These are phyloP conservation scores for Chlorocebus sabaeus DNA, from an alignment of 2,113 vertebrate genomes.

Conservation along the genomic window DNA sequence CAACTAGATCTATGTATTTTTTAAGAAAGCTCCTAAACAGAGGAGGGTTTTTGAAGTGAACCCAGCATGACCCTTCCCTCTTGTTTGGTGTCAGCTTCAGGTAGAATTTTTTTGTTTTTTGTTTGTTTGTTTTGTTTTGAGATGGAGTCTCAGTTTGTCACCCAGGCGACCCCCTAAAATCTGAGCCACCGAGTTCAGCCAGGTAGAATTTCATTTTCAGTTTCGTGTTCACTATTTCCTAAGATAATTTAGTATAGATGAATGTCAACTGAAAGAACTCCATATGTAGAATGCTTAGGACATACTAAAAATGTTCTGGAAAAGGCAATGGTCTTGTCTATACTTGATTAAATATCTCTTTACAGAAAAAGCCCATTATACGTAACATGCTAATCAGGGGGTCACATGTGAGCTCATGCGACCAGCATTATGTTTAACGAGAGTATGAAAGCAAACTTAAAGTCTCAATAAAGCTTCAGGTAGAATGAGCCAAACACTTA, in stretches of 20 bases:
- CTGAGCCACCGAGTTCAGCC: too few relatives aligned
- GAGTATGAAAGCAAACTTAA: neutral
- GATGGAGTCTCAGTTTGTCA: too few relatives aligned
- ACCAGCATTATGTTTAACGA: neutral
- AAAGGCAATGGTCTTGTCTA: neutral
- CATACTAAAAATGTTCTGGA: fast-evolving
- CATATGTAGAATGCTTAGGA: fast-evolving
- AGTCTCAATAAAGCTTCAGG: neutral
- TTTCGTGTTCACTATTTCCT: neutral
- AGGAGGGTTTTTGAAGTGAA: neutral
- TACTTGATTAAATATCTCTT: neutral
- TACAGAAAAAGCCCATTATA: neutral
- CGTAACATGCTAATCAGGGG: too few relatives aligned
- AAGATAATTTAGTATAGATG: neutral
- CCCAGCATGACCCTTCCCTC: too few relatives aligned
- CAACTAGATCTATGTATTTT: neutral
- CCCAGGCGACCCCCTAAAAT: too few relatives aligned
- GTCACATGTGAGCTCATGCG: neutral
- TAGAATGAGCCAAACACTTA: neutral
- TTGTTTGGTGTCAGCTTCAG: neutral
- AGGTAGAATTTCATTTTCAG: neutral
- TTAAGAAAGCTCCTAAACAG: neutral
- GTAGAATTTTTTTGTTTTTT: neutral
- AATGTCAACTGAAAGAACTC: neutral
- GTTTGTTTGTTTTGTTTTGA: too few relatives aligned